Percentiles rank a stretch among this genome's conserved stretches.
Evolutionary conservation across 2,113 vertebrate species (phyloP).

Genomic region (Odocoileus hemionus): DNA sequence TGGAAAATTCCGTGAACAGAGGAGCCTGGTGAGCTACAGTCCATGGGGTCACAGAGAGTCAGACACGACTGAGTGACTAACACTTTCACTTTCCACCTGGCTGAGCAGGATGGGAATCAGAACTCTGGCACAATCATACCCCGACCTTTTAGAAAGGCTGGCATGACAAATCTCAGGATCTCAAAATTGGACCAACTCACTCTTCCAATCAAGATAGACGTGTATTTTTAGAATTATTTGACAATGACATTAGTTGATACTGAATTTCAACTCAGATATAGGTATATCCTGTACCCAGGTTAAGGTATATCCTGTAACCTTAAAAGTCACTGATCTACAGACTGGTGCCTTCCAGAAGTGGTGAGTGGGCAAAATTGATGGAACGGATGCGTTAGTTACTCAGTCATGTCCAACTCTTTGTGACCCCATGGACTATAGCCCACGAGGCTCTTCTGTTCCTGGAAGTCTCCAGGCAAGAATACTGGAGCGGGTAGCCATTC

Average conservation of each 20-base stretch:
- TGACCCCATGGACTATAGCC: neutral
- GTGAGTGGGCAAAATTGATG: neutral
- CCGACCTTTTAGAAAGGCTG: neutral
- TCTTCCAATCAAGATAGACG: neutral
- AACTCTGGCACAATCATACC: neutral
- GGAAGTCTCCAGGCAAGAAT: neutral
- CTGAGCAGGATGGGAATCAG: neutral
- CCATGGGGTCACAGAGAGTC: neutral
- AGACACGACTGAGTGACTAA: neutral
- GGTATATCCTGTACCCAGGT: neutral
- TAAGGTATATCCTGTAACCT: neutral
- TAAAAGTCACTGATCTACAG: neutral
- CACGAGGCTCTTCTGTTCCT: neutral
- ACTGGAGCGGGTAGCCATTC: neutral
- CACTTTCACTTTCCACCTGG: neutral
- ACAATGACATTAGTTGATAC: neutral
- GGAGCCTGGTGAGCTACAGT: neutral
- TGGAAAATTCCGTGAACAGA: neutral
- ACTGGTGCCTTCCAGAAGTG: neutral
- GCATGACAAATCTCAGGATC: neutral
- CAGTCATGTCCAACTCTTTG: neutral
- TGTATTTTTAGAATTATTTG: neutral
- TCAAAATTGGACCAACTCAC: neutral
- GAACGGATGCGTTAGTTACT: neutral
- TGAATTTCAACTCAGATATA: neutral